phyloP scores from a whole-genome alignment of 2,113 vertebrate genomes.

The Barnardius zonarius region DNA sequence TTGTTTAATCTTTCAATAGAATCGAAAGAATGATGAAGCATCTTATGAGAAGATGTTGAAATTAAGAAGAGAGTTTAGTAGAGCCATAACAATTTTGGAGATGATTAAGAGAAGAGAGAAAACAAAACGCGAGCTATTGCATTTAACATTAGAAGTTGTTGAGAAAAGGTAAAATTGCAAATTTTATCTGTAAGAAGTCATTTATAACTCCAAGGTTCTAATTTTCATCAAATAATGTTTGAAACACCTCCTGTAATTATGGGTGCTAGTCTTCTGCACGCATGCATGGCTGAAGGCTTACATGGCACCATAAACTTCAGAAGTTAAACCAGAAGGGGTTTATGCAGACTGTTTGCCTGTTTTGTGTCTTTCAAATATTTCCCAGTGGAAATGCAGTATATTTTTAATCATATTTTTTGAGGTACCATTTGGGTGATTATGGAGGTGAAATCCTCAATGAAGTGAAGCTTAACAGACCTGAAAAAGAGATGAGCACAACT shows the following conservation, averaged over 20 bases:
- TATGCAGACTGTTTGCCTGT: background rate
- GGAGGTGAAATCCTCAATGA: conserved; percentile 88
- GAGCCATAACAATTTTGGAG: conserved; percentile 91
- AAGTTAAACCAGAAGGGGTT: background rate
- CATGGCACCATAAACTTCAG: background rate
- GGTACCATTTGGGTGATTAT: conserved; percentile 90
- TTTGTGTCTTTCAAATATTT: background rate
- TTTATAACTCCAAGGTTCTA: background rate
- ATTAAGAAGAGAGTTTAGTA: conserved; percentile 89
- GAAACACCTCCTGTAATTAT: background rate
- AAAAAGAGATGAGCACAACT: conserved; percentile 81
- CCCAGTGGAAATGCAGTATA: background rate
- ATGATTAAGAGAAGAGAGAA: conserved; percentile 95
- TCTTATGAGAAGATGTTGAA: conserved; percentile 96
- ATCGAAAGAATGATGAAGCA: conserved; percentile 92
- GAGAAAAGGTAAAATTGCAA: conserved; percentile 84
- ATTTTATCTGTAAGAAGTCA: background rate
- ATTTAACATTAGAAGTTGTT: conserved; percentile 90
- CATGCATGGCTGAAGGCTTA: background rate
- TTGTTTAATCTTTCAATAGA: conserved; percentile 69
- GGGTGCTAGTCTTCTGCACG: background rate
- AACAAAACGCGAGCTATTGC: conserved; percentile 89
- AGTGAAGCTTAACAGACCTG: conserved; percentile 83
- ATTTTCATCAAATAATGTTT: background rate
- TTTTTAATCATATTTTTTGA: conserved; percentile 48